Base-by-base conservation (phyloP, 2,797 vertebrate genomes). In the Coccyzus lansbergi region DNA sequence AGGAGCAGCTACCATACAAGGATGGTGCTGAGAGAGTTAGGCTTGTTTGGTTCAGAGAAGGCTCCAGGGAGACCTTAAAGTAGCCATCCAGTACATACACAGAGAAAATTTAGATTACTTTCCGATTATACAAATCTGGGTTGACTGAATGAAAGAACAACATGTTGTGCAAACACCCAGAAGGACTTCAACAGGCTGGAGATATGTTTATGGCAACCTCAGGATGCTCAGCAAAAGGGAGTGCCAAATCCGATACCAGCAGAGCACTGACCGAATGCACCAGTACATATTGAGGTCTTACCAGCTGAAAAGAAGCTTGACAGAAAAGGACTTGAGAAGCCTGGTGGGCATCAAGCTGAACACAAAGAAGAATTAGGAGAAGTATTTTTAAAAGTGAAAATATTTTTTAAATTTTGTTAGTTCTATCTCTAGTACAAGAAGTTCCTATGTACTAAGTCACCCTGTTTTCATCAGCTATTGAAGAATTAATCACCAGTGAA, bases 401-500 rank as follows among this genome's bases (percentile, higher is more conserved):
- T 20, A 4, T 64, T 38, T 84, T 29, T 14, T 49, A 71, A 42
- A 7, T 42, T n/a, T 64, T 58, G 1, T 44, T 21, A 51, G 17
- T 74, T 51, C 90, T 80, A n/a, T 63, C 51, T 65, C 33, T 40
- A 33, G 8, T 64, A 34, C 8, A 10, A 62, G 42, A 70, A 60
- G 8, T 46, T 86, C 13, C 70, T 89, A 8, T 36, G 44, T 33
- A 34, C 51, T 68, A 72, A 71, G 38, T n/a, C 42, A 19, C 31
- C 42, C 40, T 34, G 24, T 80, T 85, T 70, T 72, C 36, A 68
- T 24, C 40, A 55, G 38, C 52, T 85, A 88, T 18, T n/a, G 63
- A 78, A 74, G 55, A 90, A 90, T 94, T 96, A 95, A 85, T 80
- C 92, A 49, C 68, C 44, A 53, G 26, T 67, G n/a, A 42, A 92